Conservation (phyloP, 2,888 invertebrate genomes). For the Chrysotoxum bicinctum region DNA sequence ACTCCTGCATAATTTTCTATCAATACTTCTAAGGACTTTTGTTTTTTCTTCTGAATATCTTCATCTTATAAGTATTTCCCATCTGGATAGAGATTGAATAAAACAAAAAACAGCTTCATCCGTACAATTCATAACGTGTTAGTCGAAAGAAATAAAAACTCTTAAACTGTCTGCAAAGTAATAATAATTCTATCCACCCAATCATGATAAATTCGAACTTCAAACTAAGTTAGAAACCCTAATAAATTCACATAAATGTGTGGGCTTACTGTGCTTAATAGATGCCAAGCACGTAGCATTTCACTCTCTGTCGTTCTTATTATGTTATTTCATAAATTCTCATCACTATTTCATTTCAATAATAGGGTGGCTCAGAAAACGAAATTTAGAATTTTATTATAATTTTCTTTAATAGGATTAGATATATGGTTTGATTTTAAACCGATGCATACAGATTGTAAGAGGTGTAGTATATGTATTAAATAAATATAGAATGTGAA, state of each 20-base stretch:
- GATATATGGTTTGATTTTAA: too few relatives aligned
- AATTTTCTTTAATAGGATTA: too few relatives aligned
- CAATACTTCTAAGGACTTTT: constrained; percentile 13
- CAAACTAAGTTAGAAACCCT: constrained; percentile 40
- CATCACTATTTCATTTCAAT: background rate
- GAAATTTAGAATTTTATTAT: too few relatives aligned
- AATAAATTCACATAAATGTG: constrained; percentile 53
- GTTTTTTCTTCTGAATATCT: background rate
- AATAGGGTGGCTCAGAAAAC: background rate
- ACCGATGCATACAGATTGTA: too few relatives aligned
- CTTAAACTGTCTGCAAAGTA: constrained; percentile 28
- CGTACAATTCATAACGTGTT: constrained; percentile 6
- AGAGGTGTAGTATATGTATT: too few relatives aligned
- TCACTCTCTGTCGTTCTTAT: constrained; percentile 16
- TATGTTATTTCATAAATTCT: constrained; percentile 41
- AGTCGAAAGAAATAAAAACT: background rate
- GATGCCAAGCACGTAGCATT: constrained; percentile 57
- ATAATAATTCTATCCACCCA: constrained; percentile 38
- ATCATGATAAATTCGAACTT: background rate
- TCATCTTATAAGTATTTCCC: background rate
- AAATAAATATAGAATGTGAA: too few relatives aligned
- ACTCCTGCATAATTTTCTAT: constrained; percentile 8
- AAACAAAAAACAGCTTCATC: background rate
- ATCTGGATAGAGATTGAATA: background rate
- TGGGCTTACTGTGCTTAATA: constrained; percentile 48